A percentile compares a stretch with the other conserved stretches of the same genome.
Evolutionary conservation across 2,888 invertebrate genomes (phyloP).

Genomic region (Latrodectus hesperus): DNA sequence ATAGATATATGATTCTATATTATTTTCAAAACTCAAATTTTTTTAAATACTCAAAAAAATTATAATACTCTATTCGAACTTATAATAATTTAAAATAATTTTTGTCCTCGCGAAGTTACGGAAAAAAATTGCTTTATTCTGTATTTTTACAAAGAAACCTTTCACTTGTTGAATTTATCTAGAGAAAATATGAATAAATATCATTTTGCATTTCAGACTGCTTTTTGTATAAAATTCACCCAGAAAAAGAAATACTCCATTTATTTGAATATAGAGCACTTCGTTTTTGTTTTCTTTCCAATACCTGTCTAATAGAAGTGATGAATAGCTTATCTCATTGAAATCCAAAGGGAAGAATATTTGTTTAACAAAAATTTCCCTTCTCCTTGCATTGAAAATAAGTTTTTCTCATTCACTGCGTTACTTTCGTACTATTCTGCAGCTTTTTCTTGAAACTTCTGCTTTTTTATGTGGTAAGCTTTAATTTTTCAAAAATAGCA

Average conservation of each 20-base stretch:
- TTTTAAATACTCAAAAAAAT: no score
- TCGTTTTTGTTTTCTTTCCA: slow-evolving; percentile 12
- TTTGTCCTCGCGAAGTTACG: no score
- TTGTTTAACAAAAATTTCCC: slow-evolving; percentile 21
- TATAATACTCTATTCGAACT: no score
- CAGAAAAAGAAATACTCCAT: slow-evolving; percentile 39
- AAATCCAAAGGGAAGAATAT: slow-evolving; percentile 36
- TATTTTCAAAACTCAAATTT: no score
- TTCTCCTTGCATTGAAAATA: slow-evolving; percentile 1
- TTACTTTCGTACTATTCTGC: not conserved
- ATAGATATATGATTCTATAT: no score
- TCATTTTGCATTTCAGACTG: slow-evolving; percentile 56
- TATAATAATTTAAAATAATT: no score
- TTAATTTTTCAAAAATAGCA: not conserved
- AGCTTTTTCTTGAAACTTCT: not conserved
- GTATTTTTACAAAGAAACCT: not conserved
- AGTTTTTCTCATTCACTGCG: slow-evolving; percentile 7
- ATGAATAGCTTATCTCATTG: slow-evolving; percentile 48
- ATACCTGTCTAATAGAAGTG: slow-evolving; percentile 14
- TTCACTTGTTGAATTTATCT: slow-evolving; percentile 61
- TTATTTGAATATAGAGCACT: slow-evolving; percentile 48
- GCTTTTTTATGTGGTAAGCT: not conserved
- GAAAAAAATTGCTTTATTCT: no score
- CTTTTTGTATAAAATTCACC: slow-evolving; percentile 20
- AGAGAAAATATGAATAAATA: slow-evolving; percentile 51